phyloP scores from a whole-genome alignment of 2,113 vertebrate genomes.

The Oxygymnocypris stewartii region DNA sequence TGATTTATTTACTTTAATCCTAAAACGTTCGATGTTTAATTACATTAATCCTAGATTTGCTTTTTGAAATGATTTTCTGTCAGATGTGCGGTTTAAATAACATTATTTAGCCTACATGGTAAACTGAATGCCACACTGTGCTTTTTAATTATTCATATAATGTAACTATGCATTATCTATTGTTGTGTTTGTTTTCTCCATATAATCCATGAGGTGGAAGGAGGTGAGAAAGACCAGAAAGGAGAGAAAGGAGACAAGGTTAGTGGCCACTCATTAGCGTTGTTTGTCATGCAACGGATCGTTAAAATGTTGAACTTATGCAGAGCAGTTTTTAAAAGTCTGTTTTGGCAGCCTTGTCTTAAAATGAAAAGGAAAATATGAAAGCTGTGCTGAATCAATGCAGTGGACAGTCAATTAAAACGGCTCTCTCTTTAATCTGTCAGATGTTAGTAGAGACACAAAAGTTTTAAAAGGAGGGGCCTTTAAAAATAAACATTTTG shows the following conservation, averaged over 20 bases:
- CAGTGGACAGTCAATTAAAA: slow-evolving; percentile 10
- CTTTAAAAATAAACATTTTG: not conserved
- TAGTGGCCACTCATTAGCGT: slow-evolving; percentile 57
- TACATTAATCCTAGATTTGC: too few species aligned
- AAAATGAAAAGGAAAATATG: not conserved
- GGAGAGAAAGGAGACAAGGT: slow-evolving; percentile 88
- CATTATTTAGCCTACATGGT: not conserved
- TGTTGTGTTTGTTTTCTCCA: slow-evolving; percentile 36
- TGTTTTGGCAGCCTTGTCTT: not conserved
- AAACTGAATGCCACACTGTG: not conserved
- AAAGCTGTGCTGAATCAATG: not conserved
- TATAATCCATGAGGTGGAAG: slow-evolving; percentile 65
- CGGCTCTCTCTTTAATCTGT: not conserved
- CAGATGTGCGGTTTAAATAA: not conserved
- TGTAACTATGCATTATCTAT: not conserved
- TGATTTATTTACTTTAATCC: not conserved
- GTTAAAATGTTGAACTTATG: not conserved
- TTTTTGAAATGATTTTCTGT: not conserved
- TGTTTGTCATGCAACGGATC: not conserved
- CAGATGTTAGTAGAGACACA: not conserved
- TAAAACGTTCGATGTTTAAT: not conserved
- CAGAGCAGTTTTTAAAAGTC: not conserved
- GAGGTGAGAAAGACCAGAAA: slow-evolving; percentile 69
- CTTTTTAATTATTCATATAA: not conserved
- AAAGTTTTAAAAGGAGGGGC: slow-evolving; percentile 8